Evolutionary conservation across 2,888 invertebrate species (phyloP).

Genomic region (Hypolimnas misippus): DNA sequence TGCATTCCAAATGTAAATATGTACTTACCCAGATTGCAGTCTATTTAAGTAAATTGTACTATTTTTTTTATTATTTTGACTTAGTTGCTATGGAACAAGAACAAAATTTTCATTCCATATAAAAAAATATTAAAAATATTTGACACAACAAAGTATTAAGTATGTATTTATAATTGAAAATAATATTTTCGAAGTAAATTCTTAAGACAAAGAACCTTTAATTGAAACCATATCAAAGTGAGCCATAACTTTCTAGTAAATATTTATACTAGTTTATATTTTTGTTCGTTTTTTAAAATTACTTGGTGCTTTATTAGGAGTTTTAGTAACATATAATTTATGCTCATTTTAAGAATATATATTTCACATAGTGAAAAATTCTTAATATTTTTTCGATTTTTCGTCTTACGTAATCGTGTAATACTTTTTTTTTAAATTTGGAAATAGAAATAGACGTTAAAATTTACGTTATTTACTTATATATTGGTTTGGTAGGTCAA

Average conservation of each 20-base stretch:
- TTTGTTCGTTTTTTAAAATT: constrained; percentile 4
- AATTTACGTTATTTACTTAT: constrained; percentile 9
- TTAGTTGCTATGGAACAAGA: not conserved
- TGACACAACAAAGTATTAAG: not conserved
- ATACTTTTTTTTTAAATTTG: not conserved
- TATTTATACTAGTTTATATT: not conserved
- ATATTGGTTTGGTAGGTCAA: constrained; percentile 40
- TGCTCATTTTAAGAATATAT: not conserved
- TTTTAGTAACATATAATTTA: constrained; percentile 1
- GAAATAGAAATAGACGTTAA: constrained; percentile 7
- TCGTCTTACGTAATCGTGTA: constrained; percentile 11
- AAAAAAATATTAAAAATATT: not conserved
- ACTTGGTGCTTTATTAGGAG: constrained; percentile 4
- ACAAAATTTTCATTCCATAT: constrained; percentile 7
- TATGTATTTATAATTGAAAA: constrained; percentile 3
- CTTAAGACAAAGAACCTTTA: not conserved
- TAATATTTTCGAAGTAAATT: not conserved
- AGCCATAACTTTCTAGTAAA: not conserved
- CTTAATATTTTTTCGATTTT: constrained; percentile 6
- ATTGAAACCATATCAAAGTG: not conserved
- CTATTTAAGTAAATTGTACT: not conserved
- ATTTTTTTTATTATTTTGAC: not conserved
- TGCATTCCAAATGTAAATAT: constrained; percentile 48
- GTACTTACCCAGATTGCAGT: constrained; percentile 15
- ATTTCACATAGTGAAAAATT: constrained; percentile 6